Percentiles rank a stretch among this genome's conserved stretches.
Conservation (phyloP, 2,888 invertebrate species). For the Pristionchus mayeri region DNA sequence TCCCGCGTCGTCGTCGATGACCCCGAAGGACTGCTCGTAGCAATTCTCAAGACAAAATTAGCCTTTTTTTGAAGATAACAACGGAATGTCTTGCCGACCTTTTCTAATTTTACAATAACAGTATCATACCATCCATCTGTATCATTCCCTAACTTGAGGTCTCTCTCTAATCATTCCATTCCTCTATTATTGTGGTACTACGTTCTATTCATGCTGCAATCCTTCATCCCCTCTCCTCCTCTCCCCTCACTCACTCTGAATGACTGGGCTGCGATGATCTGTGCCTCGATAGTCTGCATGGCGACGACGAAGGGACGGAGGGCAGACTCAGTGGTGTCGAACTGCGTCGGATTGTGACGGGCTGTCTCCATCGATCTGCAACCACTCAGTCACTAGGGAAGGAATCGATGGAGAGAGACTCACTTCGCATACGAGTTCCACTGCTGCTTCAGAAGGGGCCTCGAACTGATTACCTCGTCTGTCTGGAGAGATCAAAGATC, state of each 20-base stretch:
- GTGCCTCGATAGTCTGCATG: constrained; percentile 58
- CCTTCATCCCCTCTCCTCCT: neutral
- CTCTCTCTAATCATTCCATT: no score
- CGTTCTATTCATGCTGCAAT: neutral
- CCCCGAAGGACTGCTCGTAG: constrained; percentile 58
- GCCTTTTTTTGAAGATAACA: neutral
- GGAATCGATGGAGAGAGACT: neutral
- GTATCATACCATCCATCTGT: no score
- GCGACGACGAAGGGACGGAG: constrained; percentile 58
- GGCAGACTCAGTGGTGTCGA: constrained; percentile 52
- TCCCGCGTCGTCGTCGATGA: constrained; percentile 54
- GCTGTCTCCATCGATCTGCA: constrained; percentile 62
- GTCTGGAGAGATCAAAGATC: constrained; percentile 42
- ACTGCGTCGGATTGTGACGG: constrained; percentile 67
- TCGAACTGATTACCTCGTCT: constrained; percentile 37
- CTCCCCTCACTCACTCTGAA: constrained; percentile 49
- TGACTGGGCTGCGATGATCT: constrained; percentile 57
- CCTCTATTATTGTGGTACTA: no score
- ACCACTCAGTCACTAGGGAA: neutral
- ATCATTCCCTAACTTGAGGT: no score
- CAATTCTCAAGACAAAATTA: constrained; percentile 49
- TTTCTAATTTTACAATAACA: no score
- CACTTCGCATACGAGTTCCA: constrained; percentile 47
- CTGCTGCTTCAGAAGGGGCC: constrained; percentile 16
- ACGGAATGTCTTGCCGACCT: no score